These are phyloP conservation scores for Anodontia alba DNA, from an alignment of 2,888 invertebrate species.

Conservation along the genomic window DNA sequence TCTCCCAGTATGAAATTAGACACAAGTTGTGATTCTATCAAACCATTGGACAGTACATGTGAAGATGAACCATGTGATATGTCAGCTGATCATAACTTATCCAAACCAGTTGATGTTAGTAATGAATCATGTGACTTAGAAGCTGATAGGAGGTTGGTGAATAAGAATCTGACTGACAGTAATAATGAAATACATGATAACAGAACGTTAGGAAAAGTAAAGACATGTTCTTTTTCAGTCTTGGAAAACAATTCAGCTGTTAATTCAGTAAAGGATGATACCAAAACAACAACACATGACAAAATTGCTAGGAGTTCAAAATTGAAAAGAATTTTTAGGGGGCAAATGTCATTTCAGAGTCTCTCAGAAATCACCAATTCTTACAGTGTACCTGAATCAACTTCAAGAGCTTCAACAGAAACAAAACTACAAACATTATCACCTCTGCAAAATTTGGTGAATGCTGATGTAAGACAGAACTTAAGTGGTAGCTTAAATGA, in stretches of 20 bases:
- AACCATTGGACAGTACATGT: slow-evolving; percentile 51
- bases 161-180: no score
- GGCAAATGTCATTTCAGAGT: no score
- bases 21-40: slow-evolving; percentile 47
- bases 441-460: neutral
- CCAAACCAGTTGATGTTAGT: neutral
- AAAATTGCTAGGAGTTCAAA: no score
- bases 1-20: slow-evolving; percentile 58
- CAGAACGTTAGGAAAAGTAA: neutral
- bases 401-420: neutral
- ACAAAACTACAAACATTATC: neutral
- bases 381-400: neutral
- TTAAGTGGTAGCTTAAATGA: slow-evolving; percentile 2
- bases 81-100: neutral
- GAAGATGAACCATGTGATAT: slow-evolving; percentile 39
- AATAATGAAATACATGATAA: no score
- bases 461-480: neutral
- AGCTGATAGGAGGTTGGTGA: no score
- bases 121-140: neutral
- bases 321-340: no score
- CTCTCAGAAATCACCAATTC: no score
- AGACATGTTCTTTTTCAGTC: no score
- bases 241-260: no score
- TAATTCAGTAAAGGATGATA: no score
- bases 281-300: no score